phyloP scores from a whole-genome alignment of 2,888 invertebrate genomes.

The Thecocarcelia acutangulata region DNA sequence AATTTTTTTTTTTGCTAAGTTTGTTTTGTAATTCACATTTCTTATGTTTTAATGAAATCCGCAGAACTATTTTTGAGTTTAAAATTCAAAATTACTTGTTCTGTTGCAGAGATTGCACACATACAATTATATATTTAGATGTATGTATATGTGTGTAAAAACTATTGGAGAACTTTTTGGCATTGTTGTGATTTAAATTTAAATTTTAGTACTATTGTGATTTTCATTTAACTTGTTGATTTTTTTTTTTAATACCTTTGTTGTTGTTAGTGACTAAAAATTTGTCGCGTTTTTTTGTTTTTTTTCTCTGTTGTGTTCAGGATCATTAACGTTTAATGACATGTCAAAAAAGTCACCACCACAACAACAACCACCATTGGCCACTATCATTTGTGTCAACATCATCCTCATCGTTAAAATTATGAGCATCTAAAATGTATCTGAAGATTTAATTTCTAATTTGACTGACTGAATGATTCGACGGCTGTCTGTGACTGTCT shows the following conservation, averaged over 20 bases:
- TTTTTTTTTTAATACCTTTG: conserved; percentile 16
- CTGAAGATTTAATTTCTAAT: conserved; percentile 53
- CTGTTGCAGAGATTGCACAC: background rate
- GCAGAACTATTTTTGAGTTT: conserved; percentile 30
- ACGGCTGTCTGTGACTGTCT: background rate
- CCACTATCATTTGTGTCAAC: conserved; percentile 23
- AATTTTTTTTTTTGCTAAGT: too few species aligned
- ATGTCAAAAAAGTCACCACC: conserved; percentile 65
- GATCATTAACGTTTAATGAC: conserved; percentile 66
- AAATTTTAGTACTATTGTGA: conserved; percentile 54
- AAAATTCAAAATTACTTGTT: conserved; percentile 2
- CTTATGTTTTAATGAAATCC: conserved; percentile 47
- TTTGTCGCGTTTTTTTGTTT: background rate
- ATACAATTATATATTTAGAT: conserved; percentile 1
- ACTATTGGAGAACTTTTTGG: conserved; percentile 21
- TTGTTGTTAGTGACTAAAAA: background rate
- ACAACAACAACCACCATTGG: conserved; percentile 38
- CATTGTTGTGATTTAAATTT: conserved; percentile 37
- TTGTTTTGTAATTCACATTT: background rate
- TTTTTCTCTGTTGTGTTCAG: conserved; percentile 42
- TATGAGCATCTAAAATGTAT: conserved; percentile 9
- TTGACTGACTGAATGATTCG: conserved; percentile 12
- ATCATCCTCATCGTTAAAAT: conserved; percentile 9
- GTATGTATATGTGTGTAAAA: background rate
- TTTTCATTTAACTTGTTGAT: conserved; percentile 54